Conservation (phyloP, 2,113 vertebrate species). For the Dromas ardeola region DNA sequence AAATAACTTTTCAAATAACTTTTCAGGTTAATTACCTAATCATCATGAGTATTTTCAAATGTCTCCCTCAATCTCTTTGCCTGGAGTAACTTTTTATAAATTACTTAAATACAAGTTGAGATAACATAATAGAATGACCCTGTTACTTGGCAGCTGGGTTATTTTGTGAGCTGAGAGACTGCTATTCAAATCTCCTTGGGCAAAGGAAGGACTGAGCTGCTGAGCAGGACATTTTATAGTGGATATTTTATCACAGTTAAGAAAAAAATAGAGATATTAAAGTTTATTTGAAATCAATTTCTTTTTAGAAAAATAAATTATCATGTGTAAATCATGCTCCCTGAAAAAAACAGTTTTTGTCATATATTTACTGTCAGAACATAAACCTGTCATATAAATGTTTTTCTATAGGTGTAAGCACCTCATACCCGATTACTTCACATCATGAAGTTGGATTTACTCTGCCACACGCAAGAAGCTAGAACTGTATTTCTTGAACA, state of each 20-base stretch:
- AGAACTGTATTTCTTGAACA: not conserved
- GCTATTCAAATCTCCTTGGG: not conserved
- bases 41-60: constrained; percentile 13
- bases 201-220: not conserved
- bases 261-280: not conserved
- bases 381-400: constrained; percentile 37
- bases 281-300: not conserved
- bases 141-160: not conserved
- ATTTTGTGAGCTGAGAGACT: not conserved
- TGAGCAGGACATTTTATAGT: not conserved
- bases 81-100: not conserved
- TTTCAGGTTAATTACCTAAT: constrained; percentile 19
- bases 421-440: constrained; percentile 37
- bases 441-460: constrained; percentile 53
- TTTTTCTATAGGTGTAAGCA: constrained; percentile 39
- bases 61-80: not conserved
- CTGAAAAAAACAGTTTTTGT: constrained; percentile 13
- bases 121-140: not conserved
- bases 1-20: not conserved
- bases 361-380: constrained; percentile 45
- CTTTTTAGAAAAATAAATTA: constrained; percentile 19
- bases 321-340: not conserved
- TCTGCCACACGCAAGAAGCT: not conserved
- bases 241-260: not conserved
- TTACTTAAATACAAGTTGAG: not conserved